Base-by-base conservation (phyloP, 2,888 invertebrate species). In the Caenorhabditis afra region DNA sequence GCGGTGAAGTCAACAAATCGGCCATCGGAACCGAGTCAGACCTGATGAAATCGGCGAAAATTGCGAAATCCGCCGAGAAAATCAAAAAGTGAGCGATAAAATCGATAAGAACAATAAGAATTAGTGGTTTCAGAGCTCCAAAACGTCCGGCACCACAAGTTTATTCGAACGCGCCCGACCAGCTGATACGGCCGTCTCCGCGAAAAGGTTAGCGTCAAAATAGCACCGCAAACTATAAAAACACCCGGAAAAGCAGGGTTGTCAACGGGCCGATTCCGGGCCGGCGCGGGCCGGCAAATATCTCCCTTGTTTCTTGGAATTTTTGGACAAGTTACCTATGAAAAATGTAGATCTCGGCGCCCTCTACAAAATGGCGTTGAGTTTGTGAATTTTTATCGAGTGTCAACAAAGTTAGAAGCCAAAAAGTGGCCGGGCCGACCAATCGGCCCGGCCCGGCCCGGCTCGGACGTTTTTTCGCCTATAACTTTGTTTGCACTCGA, bases 21-120 rank as follows among this genome's bases (percentile, higher is more conserved):
- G 39, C 50, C 3, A 64, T 73, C 8, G 64, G 64, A 22, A 3
- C 44, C 12, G 57, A 57, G 23, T 35, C 64, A 8, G 64, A 73
- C 5, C 49, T 58, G 8, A 23, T 18, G 44, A 64, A 52, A 23
- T 20, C 50, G 5, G 55, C 55, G 18, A 22, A 64, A 41, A 50
- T 57, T 22, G 41, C 41, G n/a, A 44, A 57, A 41, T 29, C 29
- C 29, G 29, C 7, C 29, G 29, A 29, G 7, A 29, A 29, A 29
- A 5, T 7, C 4, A 29, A 57, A 57, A 22, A 57, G 11, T 7
- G 22, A 37, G 18, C 18, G 41, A 20, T n/a, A 57, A 41, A 41
- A 41, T 41, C 11, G 41, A 20, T 50, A 4, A n/a, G n/a, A n/a
- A n/a, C n/a, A n/a, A n/a, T n/a, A n/a, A n/a, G 23, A 50, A 50